phyloP scores from a whole-genome alignment of 2,888 invertebrate genomes.

The Scrobipalpa costella region DNA sequence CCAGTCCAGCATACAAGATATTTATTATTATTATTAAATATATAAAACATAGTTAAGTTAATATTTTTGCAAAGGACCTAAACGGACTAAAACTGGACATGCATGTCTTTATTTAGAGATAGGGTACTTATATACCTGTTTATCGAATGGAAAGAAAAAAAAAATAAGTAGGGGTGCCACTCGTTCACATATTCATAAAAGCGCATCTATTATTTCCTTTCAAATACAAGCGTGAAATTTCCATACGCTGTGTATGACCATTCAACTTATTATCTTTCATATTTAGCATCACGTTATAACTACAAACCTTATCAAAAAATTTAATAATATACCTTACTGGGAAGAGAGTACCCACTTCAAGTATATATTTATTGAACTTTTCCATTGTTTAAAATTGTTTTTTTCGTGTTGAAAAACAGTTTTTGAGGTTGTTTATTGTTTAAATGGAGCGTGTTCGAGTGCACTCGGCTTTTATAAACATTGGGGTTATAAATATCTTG shows the following conservation, averaged over 20 bases:
- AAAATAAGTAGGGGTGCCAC: conserved; percentile 53
- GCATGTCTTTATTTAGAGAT: no score
- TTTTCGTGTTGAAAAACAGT: conserved; percentile 60
- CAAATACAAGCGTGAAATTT: conserved; percentile 45
- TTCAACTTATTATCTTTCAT: conserved; percentile 28
- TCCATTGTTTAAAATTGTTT: conserved; percentile 50
- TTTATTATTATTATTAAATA: no score
- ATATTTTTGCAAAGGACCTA: background rate
- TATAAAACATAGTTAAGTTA: no score
- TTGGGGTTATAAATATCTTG: conserved; percentile 50
- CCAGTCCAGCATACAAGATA: no score
- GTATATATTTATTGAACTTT: conserved; percentile 27
- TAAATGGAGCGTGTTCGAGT: conserved; percentile 63
- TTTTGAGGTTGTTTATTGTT: conserved; percentile 71
- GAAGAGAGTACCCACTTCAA: background rate
- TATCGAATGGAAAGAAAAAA: conserved; percentile 7
- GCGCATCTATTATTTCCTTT: conserved; percentile 57
- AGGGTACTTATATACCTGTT: background rate
- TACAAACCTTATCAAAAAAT: no score
- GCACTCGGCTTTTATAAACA: conserved; percentile 61
- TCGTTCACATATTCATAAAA: conserved; percentile 72
- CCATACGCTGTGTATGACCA: conserved; percentile 12
- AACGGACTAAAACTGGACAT: background rate
- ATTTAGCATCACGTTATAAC: background rate
- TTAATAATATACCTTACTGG: background rate